Evolutionary conservation across 2,888 invertebrate genomes (phyloP), one percentile per base, ranked within the genome.

Genomic region (Sympetrum striolatum): DNA sequence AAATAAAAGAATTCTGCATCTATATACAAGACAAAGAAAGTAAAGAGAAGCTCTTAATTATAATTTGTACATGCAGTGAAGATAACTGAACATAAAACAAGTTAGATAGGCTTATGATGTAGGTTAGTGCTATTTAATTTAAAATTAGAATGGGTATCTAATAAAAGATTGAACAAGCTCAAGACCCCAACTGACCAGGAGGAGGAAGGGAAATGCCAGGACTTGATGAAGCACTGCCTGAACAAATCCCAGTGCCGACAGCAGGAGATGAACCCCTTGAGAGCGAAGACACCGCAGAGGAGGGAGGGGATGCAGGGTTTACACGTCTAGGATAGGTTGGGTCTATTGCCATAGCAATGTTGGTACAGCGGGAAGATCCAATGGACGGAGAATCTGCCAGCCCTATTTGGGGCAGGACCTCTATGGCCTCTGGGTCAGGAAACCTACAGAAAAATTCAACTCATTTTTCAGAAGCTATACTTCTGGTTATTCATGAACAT

Each of bases 331-430:
- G 86, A 37, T 96, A 96, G 0, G 96, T 96, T 0, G 96, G 96
- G 93, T 96, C 96, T 81, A 96, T 96, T 81, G 95, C 96, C 93
- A 96, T 95, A 0, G 96, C 96, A 90, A 96, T 96, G 92, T 96
- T 96, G 8, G 94, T 39, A 93, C 58, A 94, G 91, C 80, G 93
- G 93, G 15, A 92, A 92, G 22, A 92, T 90, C 73, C 92, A 93
- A 31, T 93, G 93, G 10, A 91, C 91, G 14, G 92, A 86, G 86
- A 86, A 86, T 86, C 86, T 39, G 60, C 39, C 39, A 58, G n/a
- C 39, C 86, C 80, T 60, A 58, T 25, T 73, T 80, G 79, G 25
- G 91, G 91, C 25, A 94, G 91, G 0, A 93, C 93, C 80, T 94
- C 94, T 91, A 94, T 94, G 90, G 94, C 94, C 58, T 94, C 94